These are phyloP conservation scores for Eulemur macaco DNA, from an alignment of 2,113 vertebrate species.

Conservation along the genomic window DNA sequence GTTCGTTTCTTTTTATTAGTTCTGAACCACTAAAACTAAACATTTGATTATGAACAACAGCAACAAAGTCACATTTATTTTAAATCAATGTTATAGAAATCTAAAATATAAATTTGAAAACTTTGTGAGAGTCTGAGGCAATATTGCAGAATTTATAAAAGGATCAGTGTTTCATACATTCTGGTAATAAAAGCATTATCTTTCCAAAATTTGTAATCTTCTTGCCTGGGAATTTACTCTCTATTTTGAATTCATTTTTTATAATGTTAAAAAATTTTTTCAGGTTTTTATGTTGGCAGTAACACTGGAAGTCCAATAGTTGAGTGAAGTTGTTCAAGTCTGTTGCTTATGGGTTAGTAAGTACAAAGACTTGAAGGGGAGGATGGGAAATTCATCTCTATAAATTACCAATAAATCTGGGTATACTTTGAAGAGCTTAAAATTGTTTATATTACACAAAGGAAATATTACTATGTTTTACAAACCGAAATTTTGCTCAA, in stretches of 20 bases:
- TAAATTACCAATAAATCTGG: slow-evolving; percentile 47
- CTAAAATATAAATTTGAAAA: slow-evolving; percentile 17
- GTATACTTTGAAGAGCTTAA: slow-evolving; percentile 30
- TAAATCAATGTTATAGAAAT: not conserved
- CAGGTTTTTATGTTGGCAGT: slow-evolving; percentile 62
- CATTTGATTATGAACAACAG: not conserved
- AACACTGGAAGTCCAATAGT: slow-evolving; percentile 22
- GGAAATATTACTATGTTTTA: not conserved
- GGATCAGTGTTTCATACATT: slow-evolving; percentile 75
- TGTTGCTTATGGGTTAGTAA: slow-evolving; percentile 16
- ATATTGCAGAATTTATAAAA: slow-evolving; percentile 73
- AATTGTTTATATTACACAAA: slow-evolving; percentile 19
- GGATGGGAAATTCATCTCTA: not conserved
- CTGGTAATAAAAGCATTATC: slow-evolving; percentile 56
- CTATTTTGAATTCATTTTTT: slow-evolving; percentile 61
- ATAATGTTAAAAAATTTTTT: slow-evolving; percentile 49
- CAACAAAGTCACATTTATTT: slow-evolving; percentile 29
- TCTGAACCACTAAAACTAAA: not conserved
- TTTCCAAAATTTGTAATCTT: slow-evolving; percentile 65
- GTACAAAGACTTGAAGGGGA: slow-evolving; percentile 54
- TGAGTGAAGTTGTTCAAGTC: slow-evolving; percentile 47
- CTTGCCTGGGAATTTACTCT: slow-evolving; percentile 80
- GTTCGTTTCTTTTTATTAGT: not conserved
- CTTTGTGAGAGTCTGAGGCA: slow-evolving; percentile 64
- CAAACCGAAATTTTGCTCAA: not conserved